Evolutionary conservation across 2,888 invertebrate species (phyloP), one percentile per base, ranked within the genome.

Genomic region (Ecliptopera silaceata): DNA sequence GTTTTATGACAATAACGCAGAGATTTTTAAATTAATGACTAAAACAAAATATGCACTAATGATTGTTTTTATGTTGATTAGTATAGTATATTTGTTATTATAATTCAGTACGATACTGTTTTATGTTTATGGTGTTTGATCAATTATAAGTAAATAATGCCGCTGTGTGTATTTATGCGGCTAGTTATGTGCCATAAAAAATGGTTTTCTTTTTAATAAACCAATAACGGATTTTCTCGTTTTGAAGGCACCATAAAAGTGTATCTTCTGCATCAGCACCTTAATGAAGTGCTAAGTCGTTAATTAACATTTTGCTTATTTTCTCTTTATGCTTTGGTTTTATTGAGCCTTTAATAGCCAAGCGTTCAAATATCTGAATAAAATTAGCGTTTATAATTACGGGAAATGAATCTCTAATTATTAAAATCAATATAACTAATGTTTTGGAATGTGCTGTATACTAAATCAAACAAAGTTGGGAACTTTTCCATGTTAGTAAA

Each of bases 251-350:
- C 58, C 47, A 66, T 66, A 66, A 66, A 66, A 46, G 48, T 55
- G 63, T 63, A 63, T 66, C 64, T 66, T 61, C 61, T 60, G 59
- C 59, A 64, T 61, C 64, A 56, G 49, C 59, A 42, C 46, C 56
- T 53, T 63, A 66, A 66, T 63, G 58, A 64, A 66, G 66, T 66
- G 66, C 59, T 59, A 66, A 66, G 54, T 66, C 49, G 64, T 66
- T 64, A 64, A 66, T 66, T 66, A 66, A 61, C 47, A 59, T 58
- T 61, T 64, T 59, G 61, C 61, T 61, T 58, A 57, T 60, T 58
- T 64, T 54, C 50, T 61, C 50, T 56, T 31, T 38, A 49, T 56
- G 56, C 60, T 57, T 61, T 55, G 49, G 58, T 58, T 64, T 63
- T 55, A 64, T 61, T 59, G 59, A 52, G 59, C 63, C 56, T 60